Percentiles rank a stretch among this genome's conserved stretches.
Evolutionary conservation across 2,113 vertebrate genomes (phyloP).

Genomic region (Pseudonaja textilis): DNA sequence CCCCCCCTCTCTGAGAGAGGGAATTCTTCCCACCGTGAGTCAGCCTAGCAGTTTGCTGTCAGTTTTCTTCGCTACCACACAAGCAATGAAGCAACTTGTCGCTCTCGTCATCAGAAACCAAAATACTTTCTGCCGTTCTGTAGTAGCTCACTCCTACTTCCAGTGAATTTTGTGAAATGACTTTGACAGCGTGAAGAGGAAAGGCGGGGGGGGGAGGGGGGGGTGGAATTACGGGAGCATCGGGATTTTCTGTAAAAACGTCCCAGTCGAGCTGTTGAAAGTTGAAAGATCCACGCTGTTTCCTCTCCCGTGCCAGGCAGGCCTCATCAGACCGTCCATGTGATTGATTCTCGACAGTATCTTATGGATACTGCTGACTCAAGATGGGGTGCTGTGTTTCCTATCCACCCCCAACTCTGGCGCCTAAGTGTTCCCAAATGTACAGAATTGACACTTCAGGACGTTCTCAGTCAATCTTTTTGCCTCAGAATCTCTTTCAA

Average conservation of each 20-base stretch:
- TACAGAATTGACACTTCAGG: not conserved
- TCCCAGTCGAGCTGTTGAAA: not conserved
- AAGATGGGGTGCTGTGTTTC: not conserved
- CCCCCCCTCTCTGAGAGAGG: fast-evolving
- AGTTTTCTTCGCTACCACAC: not conserved
- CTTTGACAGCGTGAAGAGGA: not conserved
- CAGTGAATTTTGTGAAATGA: not conserved
- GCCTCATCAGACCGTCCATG: not conserved
- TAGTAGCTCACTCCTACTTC: not conserved
- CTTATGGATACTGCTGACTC: not conserved
- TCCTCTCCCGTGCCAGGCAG: not conserved
- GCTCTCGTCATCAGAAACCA: not conserved
- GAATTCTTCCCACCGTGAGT: constrained; percentile 25
- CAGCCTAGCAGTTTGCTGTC: not conserved
- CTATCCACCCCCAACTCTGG: not conserved
- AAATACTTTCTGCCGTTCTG: not conserved
- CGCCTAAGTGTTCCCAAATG: not conserved
- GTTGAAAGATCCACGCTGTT: not conserved
- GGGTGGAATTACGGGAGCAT: not conserved
- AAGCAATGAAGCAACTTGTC: constrained; percentile 31
- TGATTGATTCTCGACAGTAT: not conserved
- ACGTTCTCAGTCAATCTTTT: not conserved
- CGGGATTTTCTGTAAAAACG: not conserved
- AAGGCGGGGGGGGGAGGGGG: no score
- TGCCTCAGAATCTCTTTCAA: not conserved